Conservation (phyloP, 2,797 vertebrate genomes). For the Poecilia wingei region DNA sequence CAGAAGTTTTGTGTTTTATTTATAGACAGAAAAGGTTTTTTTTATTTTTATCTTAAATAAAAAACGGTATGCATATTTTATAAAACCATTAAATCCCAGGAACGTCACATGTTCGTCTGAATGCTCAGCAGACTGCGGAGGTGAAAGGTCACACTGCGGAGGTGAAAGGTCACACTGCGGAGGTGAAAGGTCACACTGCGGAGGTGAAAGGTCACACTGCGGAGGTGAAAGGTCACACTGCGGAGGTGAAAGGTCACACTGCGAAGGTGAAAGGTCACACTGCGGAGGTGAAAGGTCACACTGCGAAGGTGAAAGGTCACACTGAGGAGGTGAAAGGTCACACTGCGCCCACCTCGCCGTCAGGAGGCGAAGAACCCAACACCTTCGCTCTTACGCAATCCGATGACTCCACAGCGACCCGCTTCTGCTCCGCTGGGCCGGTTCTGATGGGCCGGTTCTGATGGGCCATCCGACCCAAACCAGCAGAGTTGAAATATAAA, state of each 20-base stretch:
- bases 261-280: constrained; percentile 25
- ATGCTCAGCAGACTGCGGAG: constrained; percentile 43
- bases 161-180: constrained; percentile 26
- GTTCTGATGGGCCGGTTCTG: constrained; percentile 1
- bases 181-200: constrained; percentile 26
- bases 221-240: constrained; percentile 25
- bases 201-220: constrained; percentile 26
- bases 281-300: constrained; percentile 25
- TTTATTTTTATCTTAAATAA: too few relatives aligned
- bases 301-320: constrained; percentile 24
- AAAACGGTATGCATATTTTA: too few relatives aligned
- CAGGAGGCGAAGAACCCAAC: constrained; percentile 33
- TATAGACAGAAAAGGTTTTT: too few relatives aligned
- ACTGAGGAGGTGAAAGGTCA: constrained; percentile 25
- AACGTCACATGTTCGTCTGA: not conserved
- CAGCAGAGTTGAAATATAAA: too few relatives aligned
- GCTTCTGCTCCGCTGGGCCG: not conserved
- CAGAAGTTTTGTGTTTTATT: too few relatives aligned
- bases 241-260: constrained; percentile 25
- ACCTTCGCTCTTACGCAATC: constrained; percentile 4
- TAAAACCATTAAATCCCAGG: not conserved
- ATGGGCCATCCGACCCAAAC: not conserved
- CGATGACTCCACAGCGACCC: not conserved
- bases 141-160: constrained; percentile 26
- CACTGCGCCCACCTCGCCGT: constrained; percentile 14